Evolutionary conservation across 2,797 vertebrate genomes (phyloP).

Genomic region (Chrysocyon brachyurus): DNA sequence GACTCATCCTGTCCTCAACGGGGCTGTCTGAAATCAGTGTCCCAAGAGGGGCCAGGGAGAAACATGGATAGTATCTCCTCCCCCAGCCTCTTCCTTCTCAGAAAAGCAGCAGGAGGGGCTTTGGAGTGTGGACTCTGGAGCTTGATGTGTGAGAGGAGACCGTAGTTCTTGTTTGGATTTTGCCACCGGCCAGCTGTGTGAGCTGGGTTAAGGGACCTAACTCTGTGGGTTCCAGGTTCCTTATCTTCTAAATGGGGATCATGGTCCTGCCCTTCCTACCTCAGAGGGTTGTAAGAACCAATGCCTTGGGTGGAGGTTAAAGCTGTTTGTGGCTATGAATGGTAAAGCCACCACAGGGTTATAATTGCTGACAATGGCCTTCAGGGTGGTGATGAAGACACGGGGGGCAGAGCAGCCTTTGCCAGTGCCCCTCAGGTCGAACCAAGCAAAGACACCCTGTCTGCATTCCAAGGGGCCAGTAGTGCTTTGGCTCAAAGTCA

Average conservation of each 20-base stretch:
- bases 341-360: neutral
- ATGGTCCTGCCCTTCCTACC: constrained; percentile 53
- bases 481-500: neutral
- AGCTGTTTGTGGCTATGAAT: neutral
- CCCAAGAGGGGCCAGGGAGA: neutral
- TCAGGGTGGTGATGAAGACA: neutral
- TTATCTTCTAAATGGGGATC: neutral
- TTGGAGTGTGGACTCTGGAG: neutral
- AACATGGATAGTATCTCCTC: neutral
- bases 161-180: constrained; percentile 7
- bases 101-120: neutral
- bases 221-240: neutral
- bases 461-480: neutral
- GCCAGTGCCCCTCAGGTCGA: neutral
- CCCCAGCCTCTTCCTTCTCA: neutral
- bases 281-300: constrained; percentile 27
- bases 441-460: neutral
- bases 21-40: constrained; percentile 83
- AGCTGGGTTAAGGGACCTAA: neutral
- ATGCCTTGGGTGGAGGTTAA: neutral
- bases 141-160: neutral
- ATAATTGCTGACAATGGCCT: neutral
- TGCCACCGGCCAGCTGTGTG: neutral
- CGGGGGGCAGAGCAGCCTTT: neutral
- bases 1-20: constrained; percentile 87